Conservation (phyloP, 35 echinoderm and acorn worm genomes). For the Ptychodera flava region DNA sequence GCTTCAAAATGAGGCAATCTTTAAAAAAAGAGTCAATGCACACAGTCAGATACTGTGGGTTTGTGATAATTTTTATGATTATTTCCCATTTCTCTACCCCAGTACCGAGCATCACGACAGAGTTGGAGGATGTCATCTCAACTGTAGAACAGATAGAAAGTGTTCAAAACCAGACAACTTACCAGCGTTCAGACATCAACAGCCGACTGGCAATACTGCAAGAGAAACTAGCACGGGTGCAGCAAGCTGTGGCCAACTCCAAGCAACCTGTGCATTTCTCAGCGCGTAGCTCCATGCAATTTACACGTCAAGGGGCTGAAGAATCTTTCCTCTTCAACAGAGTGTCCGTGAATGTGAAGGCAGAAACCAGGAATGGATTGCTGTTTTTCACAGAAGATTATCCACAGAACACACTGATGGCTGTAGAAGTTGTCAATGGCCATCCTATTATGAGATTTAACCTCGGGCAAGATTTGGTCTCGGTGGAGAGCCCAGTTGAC, state of each 20-base stretch:
- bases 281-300: slow-evolving; percentile 43
- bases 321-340: slow-evolving; percentile 38
- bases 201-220: slow-evolving; percentile 53
- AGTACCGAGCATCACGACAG: slow-evolving; percentile 61
- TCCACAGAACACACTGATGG: slow-evolving; percentile 36
- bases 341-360: slow-evolving; percentile 58
- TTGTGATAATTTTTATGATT: too few species aligned
- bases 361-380: slow-evolving; percentile 62
- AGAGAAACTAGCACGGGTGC: slow-evolving; percentile 59
- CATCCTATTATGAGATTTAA: slow-evolving; percentile 54
- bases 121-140: slow-evolving; percentile 1
- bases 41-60: too few species aligned
- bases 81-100: neutral
- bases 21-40: too few species aligned
- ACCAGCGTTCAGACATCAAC: slow-evolving; percentile 48
- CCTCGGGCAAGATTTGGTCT: slow-evolving; percentile 63
- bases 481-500: slow-evolving; percentile 72
- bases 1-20: too few species aligned
- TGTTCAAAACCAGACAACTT: slow-evolving; percentile 52
- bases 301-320: slow-evolving; percentile 19
- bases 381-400: slow-evolving; percentile 73
- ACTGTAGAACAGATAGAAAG: slow-evolving; percentile 35
- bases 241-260: slow-evolving; percentile 64
- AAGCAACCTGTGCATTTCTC: slow-evolving; percentile 70
- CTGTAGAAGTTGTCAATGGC: slow-evolving; percentile 70